Base-by-base conservation (phyloP, 2,888 invertebrate species). In the Drosophila heteroneura region DNA sequence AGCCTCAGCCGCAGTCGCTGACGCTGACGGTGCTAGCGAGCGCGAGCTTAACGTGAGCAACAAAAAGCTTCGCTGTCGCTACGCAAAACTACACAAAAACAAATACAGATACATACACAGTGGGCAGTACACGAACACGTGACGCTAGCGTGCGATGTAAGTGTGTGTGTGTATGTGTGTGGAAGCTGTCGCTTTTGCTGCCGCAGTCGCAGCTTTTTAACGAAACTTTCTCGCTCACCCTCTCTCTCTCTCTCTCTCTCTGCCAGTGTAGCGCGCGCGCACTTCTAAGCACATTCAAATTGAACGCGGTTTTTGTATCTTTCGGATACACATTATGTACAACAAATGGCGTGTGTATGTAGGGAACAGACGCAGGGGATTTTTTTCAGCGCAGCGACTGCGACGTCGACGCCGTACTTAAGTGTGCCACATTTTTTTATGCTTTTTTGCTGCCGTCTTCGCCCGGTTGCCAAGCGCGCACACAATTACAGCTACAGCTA, bases 391-490 rank as follows among this genome's bases (percentile, higher is more conserved):
- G 83, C 83, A 78, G 86, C 80, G 62, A 78, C 85, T 68, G 73
- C 86, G 71, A 70, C 83, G 81, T 72, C 73, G 69, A 64, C 80
- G 82, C 68, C 70, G 70, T 75, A 66, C 72, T 83, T 86, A 85
- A 85, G 89, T 85, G 85, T 85, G 85, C 85, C 85, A 85, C 89
- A 89, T 89, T 84, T 83, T 26, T 75, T 52, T 79, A 78, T 83
- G 74, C 71, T 71, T 64, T 64, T 76, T 61, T 52, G 60, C 52
- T 68, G 70, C 52, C 51, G 68, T 58, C 57, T 52, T 54, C 74
- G 74, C 69, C 57, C 62, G 75, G 89, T 85, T 85, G 84, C 87
- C 89, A 84, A 88, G 89, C 86, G 83, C 70, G 28, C 77, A 57
- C 70, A 76, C 74, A 69, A 10, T 35, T 64, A 72, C 62, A 71